Evolutionary conservation across 1,140 invertebrate species (phyloP).

Genomic region (Wasmannia auropunctata): DNA sequence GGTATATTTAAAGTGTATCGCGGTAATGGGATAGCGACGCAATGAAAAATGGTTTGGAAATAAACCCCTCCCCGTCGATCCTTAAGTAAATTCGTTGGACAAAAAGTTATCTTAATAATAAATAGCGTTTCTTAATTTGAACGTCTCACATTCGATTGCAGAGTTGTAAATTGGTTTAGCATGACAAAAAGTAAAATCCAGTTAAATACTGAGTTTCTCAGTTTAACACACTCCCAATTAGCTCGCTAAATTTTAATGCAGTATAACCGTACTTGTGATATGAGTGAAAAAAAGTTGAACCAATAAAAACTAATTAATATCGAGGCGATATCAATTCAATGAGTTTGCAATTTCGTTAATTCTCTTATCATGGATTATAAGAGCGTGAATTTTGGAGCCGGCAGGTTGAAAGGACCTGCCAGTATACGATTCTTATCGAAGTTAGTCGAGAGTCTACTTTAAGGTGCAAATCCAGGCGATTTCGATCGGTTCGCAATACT

Average conservation of each 20-base stretch:
- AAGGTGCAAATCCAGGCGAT: neutral
- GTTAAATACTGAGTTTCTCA: neutral
- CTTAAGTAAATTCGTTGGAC: neutral
- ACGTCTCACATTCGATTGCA: neutral
- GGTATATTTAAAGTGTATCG: slow-evolving; percentile 46
- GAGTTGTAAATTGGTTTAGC: neutral
- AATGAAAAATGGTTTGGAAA: slow-evolving; percentile 29
- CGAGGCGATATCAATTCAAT: neutral
- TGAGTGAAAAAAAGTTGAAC: neutral
- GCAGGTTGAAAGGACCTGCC: neutral
- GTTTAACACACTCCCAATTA: neutral
- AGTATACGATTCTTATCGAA: neutral
- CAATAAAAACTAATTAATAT: neutral
- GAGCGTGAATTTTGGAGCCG: neutral
- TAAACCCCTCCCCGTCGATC: neutral
- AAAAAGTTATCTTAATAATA: neutral
- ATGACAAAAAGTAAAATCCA: neutral
- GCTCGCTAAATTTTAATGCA: neutral
- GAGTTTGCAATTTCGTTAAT: neutral
- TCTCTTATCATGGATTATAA: neutral
- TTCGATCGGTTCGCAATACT: slow-evolving; percentile 1
- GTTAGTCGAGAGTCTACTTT: slow-evolving; percentile 9
- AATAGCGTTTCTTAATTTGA: neutral
- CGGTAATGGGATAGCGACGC: slow-evolving; percentile 19
- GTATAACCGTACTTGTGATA: neutral